Percentiles rank a stretch among this genome's conserved stretches.
Conservation (phyloP, 1,140 invertebrate genomes). For the Sipha flava region DNA sequence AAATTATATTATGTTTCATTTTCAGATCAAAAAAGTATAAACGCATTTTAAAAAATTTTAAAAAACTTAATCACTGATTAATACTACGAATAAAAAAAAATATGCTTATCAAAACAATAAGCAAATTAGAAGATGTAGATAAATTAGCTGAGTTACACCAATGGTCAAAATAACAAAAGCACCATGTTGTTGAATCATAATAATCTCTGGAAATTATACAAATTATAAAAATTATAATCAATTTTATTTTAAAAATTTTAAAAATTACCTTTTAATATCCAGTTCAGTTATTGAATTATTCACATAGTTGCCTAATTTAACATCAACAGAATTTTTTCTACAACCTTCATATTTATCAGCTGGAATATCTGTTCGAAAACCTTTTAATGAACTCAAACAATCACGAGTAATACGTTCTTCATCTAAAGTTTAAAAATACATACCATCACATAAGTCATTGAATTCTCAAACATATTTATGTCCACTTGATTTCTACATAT, state of each 20-base stretch:
- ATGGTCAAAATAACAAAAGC: slow-evolving; percentile 85
- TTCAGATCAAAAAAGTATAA: background rate
- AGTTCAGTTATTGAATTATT: slow-evolving; percentile 78
- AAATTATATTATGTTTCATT: background rate
- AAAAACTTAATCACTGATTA: background rate
- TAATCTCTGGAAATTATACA: slow-evolving; percentile 56
- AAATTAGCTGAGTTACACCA: slow-evolving; percentile 59
- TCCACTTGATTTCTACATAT: no score
- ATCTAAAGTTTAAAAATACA: slow-evolving; percentile 52
- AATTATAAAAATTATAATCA: background rate
- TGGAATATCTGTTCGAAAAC: slow-evolving; percentile 75
- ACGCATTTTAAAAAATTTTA: background rate
- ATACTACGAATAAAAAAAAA: slow-evolving; percentile 13
- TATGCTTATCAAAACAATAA: slow-evolving; percentile 24
- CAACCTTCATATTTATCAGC: slow-evolving; percentile 87
- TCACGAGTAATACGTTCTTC: slow-evolving; percentile 72
- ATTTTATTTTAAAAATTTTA: background rate
- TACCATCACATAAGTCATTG: no score
- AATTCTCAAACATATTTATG: no score
- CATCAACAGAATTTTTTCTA: slow-evolving; percentile 65
- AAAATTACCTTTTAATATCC: slow-evolving; percentile 64
- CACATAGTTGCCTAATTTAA: slow-evolving; percentile 73
- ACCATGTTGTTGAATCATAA: slow-evolving; percentile 76
- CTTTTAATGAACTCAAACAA: slow-evolving; percentile 70
- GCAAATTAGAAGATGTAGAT: slow-evolving; percentile 30